A percentile compares a stretch with the other conserved stretches of the same genome.
phyloP scores from a whole-genome alignment of 2,113 vertebrate genomes.

The Nestor notabilis region DNA sequence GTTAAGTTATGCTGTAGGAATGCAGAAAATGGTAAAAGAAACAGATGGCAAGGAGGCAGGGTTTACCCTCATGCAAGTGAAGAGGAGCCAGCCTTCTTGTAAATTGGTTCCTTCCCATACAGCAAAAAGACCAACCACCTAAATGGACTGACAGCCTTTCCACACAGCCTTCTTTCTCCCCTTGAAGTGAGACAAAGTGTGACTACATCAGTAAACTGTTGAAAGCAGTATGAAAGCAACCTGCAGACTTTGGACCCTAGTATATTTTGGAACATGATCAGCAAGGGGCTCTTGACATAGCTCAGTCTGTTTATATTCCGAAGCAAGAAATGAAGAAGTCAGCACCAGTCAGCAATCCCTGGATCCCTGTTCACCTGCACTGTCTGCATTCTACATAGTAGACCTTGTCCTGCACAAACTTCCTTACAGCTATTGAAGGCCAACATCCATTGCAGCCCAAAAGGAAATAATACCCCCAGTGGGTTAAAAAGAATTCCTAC shows the following conservation, averaged over 20 bases:
- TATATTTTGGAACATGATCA: background rate
- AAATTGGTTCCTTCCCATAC: background rate
- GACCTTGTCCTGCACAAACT: background rate
- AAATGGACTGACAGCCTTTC: background rate
- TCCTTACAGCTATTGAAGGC: background rate
- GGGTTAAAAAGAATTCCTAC: background rate
- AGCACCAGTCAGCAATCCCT: background rate
- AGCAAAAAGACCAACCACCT: background rate
- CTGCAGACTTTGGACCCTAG: background rate
- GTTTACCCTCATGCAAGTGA: background rate
- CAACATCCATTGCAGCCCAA: background rate
- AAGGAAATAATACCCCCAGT: background rate
- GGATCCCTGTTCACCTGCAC: background rate
- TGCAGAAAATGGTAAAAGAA: conserved; percentile 13
- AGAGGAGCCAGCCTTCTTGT: background rate
- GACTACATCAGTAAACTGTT: background rate
- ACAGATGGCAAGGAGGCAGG: conserved; percentile 1
- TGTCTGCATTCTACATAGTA: background rate
- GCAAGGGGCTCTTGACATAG: background rate
- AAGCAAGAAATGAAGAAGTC: background rate
- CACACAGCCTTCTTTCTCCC: background rate
- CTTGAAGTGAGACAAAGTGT: background rate
- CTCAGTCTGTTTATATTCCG: background rate
- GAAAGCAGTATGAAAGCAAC: background rate
- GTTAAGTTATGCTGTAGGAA: conserved; percentile 50